These are phyloP conservation scores for Haliclona indistincta DNA, from an alignment of 37 sponge, comb jelly and placozoan genomes.

Conservation along the genomic window DNA sequence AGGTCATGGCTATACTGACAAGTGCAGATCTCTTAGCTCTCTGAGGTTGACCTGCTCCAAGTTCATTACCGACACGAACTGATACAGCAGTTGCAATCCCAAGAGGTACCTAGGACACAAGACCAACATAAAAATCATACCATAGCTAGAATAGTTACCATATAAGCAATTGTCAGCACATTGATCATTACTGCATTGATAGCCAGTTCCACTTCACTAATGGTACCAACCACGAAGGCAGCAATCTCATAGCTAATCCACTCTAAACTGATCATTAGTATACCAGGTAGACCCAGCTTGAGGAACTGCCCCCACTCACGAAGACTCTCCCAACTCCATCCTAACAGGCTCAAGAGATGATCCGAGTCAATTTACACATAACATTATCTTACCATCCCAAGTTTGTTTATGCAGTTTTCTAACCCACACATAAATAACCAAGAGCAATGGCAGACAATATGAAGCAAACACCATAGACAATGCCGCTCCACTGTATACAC, in stretches of 20 bases:
- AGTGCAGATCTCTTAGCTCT: constrained; percentile 41
- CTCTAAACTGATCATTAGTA: constrained; percentile 19
- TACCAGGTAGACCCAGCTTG: constrained; percentile 32
- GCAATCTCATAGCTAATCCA: constrained; percentile 48
- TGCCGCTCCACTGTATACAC: constrained; percentile 35
- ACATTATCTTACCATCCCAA: constrained; percentile 48
- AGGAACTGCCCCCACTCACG: constrained; percentile 36
- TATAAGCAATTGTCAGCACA: constrained; percentile 19
- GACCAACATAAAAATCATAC: background rate
- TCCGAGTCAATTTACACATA: no score
- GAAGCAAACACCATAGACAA: no score
- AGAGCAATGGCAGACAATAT: constrained; percentile 9
- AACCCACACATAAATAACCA: constrained; percentile 23
- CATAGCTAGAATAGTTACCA: constrained; percentile 34
- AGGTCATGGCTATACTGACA: background rate
- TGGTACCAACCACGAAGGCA: constrained; percentile 23
- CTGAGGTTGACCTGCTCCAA: constrained; percentile 44
- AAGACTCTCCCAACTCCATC: constrained; percentile 42
- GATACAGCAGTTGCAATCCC: constrained; percentile 35
- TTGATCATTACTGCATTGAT: constrained; percentile 34
- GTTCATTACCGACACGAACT: constrained; percentile 50
- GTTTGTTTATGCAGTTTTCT: constrained; percentile 46
- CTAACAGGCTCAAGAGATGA: no score
- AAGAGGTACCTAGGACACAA: constrained; percentile 34
- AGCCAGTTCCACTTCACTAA: constrained; percentile 22